Evolutionary conservation across 2,113 vertebrate genomes (phyloP).

Genomic region (Mormoops blainvillei): DNA sequence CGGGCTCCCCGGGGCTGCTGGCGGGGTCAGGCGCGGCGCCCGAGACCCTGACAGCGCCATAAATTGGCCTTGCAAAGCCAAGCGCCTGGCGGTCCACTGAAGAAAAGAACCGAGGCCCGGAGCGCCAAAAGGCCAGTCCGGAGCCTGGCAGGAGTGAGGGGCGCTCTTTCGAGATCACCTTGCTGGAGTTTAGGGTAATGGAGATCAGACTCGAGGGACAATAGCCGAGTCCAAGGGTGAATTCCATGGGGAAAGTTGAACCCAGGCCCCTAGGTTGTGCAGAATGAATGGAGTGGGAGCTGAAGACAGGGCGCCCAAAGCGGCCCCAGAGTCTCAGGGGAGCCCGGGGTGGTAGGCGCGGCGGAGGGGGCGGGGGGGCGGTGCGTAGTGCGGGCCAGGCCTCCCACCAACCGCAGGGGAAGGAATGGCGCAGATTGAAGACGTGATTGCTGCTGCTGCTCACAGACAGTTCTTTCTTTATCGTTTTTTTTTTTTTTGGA

Average conservation of each 20-base stretch:
- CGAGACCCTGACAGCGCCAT: constrained; percentile 92
- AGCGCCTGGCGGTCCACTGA: constrained; percentile 79
- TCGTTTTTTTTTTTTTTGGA: not conserved
- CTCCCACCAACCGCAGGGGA: constrained; percentile 48
- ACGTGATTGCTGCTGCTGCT: constrained; percentile 22
- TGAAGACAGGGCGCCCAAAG: constrained; percentile 64
- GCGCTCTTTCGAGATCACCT: constrained; percentile 78
- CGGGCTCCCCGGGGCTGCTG: constrained; percentile 83
- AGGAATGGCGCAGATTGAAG: constrained; percentile 32
- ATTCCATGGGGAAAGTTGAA: constrained; percentile 82
- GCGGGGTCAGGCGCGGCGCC: constrained; percentile 84
- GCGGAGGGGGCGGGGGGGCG: not conserved
- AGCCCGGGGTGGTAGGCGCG: constrained; percentile 21
- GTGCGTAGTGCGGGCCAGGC: no score
- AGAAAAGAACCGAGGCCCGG: constrained; percentile 77
- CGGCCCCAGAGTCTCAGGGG: not conserved
- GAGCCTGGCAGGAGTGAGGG: constrained; percentile 76
- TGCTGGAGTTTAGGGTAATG: constrained; percentile 77
- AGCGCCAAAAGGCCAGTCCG: constrained; percentile 75
- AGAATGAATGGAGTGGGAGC: constrained; percentile 77
- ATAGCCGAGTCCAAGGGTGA: constrained; percentile 79
- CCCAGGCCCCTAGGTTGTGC: constrained; percentile 85
- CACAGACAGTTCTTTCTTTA: not conserved
- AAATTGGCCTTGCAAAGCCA: constrained; percentile 85
- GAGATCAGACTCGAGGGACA: constrained; percentile 78